These are phyloP conservation scores for Myopa testacea DNA, from an alignment of 2,888 invertebrate species.

Conservation along the genomic window DNA sequence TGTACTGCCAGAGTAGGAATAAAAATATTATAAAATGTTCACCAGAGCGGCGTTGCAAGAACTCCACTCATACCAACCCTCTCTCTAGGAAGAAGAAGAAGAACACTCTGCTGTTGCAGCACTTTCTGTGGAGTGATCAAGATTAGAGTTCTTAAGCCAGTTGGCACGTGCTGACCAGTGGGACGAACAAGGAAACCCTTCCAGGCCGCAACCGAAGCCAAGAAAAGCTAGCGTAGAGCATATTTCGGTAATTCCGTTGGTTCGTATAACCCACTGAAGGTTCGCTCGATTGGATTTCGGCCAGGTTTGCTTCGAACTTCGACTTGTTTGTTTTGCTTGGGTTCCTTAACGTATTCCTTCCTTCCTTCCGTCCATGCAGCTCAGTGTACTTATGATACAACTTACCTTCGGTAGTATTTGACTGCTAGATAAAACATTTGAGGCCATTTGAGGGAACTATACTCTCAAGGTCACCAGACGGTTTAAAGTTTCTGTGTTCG, in stretches of 20 bases:
- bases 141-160: not conserved
- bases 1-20: no score
- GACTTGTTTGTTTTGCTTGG: not conserved
- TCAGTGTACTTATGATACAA: not conserved
- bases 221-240: constrained; percentile 8
- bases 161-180: not conserved
- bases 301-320: constrained; percentile 8
- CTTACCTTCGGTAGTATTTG: constrained; percentile 5
- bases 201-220: constrained; percentile 1
- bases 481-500: not conserved
- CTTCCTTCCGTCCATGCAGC: not conserved
- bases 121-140: not conserved
- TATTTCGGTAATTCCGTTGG: constrained; percentile 14
- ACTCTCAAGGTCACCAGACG: constrained; percentile 14
- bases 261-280: not conserved
- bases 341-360: constrained; percentile 1
- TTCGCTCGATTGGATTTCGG: constrained; percentile 16
- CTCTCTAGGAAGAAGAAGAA: no score
- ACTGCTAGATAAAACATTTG: not conserved
- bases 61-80: no score
- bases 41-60: no score
- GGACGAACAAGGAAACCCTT: not conserved
- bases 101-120: no score
- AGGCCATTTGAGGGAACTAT: not conserved
- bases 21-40: no score